Evolutionary conservation across 2,888 invertebrate species (phyloP).

Genomic region (Acanthoscelides obtectus): DNA sequence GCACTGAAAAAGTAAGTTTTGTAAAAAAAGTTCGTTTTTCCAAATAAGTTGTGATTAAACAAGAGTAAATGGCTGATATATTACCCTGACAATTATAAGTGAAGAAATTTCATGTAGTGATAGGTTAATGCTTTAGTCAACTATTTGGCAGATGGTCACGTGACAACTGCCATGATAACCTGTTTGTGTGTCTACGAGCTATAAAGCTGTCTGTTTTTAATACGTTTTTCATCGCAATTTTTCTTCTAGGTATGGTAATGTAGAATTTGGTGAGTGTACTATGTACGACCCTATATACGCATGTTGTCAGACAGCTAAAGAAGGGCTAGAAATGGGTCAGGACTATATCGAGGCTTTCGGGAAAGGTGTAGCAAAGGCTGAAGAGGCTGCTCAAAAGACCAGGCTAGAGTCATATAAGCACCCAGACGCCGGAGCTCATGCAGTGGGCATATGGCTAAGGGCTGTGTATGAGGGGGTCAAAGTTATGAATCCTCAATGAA

Average conservation of each 20-base stretch:
- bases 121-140: too few species aligned
- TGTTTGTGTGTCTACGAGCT: too few species aligned
- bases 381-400: slow-evolving; percentile 38
- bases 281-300: slow-evolving; percentile 52
- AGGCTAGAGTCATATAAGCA: slow-evolving; percentile 30
- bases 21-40: neutral
- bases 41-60: too few species aligned
- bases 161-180: too few species aligned
- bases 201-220: too few species aligned
- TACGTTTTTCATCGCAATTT: too few species aligned
- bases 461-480: slow-evolving; percentile 51
- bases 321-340: slow-evolving; percentile 24
- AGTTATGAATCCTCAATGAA: slow-evolving; percentile 3
- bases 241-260: slow-evolving; percentile 56
- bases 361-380: slow-evolving; percentile 42
- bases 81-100: too few species aligned
- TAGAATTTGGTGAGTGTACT: slow-evolving; percentile 59
- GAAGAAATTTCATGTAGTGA: too few species aligned
- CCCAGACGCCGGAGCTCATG: slow-evolving; percentile 59
- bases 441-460: slow-evolving; percentile 56
- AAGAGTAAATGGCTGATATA: too few species aligned
- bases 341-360: slow-evolving; percentile 40
- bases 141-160: too few species aligned
- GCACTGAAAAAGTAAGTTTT: slow-evolving; percentile 45
- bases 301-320: slow-evolving; percentile 31